These are phyloP conservation scores for Strix aluco DNA, from an alignment of 2,113 vertebrate species.

Conservation along the genomic window DNA sequence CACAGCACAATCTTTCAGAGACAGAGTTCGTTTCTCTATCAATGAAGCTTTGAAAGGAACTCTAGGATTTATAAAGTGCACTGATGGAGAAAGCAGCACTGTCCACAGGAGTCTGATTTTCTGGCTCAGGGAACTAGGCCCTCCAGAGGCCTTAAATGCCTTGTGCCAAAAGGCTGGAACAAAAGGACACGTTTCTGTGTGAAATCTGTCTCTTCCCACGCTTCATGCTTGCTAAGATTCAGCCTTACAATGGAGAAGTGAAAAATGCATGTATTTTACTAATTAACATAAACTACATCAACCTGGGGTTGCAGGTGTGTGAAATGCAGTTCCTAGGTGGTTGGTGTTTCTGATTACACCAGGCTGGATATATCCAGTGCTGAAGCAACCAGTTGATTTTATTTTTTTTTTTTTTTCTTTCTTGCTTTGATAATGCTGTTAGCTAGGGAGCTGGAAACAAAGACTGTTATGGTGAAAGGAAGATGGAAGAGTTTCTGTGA, in stretches of 20 bases:
- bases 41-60: not conserved
- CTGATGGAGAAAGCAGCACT: not conserved
- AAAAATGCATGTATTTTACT: not conserved
- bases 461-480: not conserved
- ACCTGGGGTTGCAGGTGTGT: not conserved
- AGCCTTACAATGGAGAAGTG: not conserved
- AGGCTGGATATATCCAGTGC: not conserved
- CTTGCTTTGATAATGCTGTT: not conserved
- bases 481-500: not conserved
- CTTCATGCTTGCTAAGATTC: not conserved
- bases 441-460: not conserved
- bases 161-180: conserved; percentile 10
- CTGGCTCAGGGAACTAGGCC: conserved; percentile 16
- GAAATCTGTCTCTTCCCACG: not conserved
- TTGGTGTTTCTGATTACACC: not conserved
- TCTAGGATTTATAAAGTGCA: not conserved
- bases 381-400: not conserved
- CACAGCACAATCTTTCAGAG: not conserved
- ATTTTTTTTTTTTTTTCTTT: too few relatives aligned
- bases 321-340: not conserved
- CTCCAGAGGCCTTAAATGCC: not conserved
- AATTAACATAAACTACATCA: not conserved
- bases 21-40: not conserved
- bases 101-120: conserved; percentile 11
- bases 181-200: not conserved